Percentiles rank a stretch among this genome's conserved stretches.
These are phyloP conservation scores for Mustela nigripes DNA, from an alignment of 2,113 vertebrate genomes.

Conservation along the genomic window DNA sequence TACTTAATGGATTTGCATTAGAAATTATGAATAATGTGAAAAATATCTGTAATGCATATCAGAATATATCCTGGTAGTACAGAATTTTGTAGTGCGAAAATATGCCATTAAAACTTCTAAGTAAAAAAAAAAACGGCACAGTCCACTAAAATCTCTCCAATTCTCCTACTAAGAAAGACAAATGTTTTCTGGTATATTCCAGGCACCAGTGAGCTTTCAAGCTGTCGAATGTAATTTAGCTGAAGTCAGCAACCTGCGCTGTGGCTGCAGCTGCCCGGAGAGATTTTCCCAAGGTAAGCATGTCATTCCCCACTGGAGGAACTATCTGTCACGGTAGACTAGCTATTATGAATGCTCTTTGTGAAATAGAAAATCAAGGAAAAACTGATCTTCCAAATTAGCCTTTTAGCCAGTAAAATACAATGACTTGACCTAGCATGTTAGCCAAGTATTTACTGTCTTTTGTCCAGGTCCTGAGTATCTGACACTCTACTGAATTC, in stretches of 20 bases:
- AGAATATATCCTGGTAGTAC: constrained; percentile 12
- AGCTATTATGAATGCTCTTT: constrained; percentile 49
- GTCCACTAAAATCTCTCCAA: constrained; percentile 71
- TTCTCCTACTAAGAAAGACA: constrained; percentile 76
- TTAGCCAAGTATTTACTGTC: background rate
- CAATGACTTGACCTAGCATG: constrained; percentile 41
- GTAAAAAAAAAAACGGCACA: constrained; percentile 47
- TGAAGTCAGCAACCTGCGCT: constrained; percentile 73
- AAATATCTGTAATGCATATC: constrained; percentile 9
- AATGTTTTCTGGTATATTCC: constrained; percentile 71
- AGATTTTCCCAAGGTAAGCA: constrained; percentile 63
- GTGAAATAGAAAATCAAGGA: constrained; percentile 64
- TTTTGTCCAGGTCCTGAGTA: background rate
- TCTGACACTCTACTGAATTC: constrained; percentile 18
- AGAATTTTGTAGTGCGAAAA: constrained; percentile 25
- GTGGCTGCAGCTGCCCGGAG: constrained; percentile 57
- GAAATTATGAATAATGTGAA: constrained; percentile 42
- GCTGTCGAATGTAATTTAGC: constrained; percentile 68
- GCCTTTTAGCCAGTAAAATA: constrained; percentile 56
- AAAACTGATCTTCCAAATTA: constrained; percentile 72
- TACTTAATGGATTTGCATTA: constrained; percentile 19
- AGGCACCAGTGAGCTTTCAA: constrained; percentile 77
- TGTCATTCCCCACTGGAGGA: constrained; percentile 57
- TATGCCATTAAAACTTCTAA: constrained; percentile 55
- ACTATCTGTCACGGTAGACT: constrained; percentile 54